Percentiles rank a stretch among this genome's conserved stretches.
phyloP scores from a whole-genome alignment of 2,113 vertebrate genomes.

The Larimichthys crocea region DNA sequence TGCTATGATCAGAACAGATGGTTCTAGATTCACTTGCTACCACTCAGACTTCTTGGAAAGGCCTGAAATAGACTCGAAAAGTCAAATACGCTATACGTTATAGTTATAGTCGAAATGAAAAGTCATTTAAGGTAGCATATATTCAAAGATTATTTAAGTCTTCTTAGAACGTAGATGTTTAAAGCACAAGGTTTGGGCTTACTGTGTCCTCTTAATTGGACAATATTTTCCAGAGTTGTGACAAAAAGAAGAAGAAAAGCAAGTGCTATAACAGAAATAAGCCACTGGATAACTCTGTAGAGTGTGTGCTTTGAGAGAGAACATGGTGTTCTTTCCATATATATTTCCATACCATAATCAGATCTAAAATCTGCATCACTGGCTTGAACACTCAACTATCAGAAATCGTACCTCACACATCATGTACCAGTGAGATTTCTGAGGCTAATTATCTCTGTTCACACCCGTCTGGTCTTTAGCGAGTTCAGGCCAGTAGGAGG shows the following conservation, averaged over 20 bases:
- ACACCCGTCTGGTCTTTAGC: constrained; percentile 2
- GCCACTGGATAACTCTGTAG: too few relatives aligned
- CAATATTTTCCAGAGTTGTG: neutral
- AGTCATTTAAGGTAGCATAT: neutral
- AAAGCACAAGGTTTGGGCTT: neutral
- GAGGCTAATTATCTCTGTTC: constrained; percentile 7
- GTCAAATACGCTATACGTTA: constrained; percentile 16
- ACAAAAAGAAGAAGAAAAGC: neutral
- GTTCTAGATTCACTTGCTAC: constrained; percentile 55
- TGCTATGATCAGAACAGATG: constrained; percentile 75
- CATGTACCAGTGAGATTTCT: neutral
- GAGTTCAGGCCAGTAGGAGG: neutral
- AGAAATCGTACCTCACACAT: neutral
- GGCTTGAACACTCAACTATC: neutral
- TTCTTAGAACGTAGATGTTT: neutral
- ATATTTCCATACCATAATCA: neutral
- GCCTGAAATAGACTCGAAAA: constrained; percentile 40
- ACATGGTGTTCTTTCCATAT: neutral
- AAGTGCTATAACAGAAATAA: neutral
- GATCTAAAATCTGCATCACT: neutral
- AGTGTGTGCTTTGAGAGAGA: too few relatives aligned
- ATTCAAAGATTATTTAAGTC: constrained; percentile 6
- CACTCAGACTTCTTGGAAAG: constrained; percentile 33
- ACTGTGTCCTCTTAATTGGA: neutral
- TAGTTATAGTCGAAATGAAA: constrained; percentile 5